Base-by-base conservation (phyloP, 2,113 vertebrate species). In the Tetrax tetrax region DNA sequence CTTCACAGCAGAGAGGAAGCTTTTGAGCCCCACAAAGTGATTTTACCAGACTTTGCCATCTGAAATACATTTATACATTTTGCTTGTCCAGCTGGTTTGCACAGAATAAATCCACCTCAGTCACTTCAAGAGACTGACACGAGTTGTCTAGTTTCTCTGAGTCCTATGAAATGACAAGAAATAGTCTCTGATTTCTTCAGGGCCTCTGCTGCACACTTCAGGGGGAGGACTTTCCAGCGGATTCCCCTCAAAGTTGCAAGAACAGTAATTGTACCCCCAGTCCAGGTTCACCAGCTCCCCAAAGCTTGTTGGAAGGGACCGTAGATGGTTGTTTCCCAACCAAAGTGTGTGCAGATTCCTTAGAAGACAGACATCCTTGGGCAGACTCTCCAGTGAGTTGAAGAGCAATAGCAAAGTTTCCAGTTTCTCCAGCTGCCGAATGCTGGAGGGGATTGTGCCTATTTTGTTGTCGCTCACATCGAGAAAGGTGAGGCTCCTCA, bases 391-490 rank as follows among this genome's bases (percentile, higher is more conserved):
- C 33, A 98, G 70, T 0, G 75, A 77, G 66, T 96, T 98, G 59
- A 96, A 98, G 45, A 94, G 60, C 65, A 98, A 25, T 0, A 98
- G 83, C 43, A 98, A 19, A 0, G 75, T 96, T 75, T 97, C 92
- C 77, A 98, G 83, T 53, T 94, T 95, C 71, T 92, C 57, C 38
- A 98, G 87, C 13, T 95, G 78, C 35, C 7, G 9, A 69, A 98
- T 95, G 68, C 37, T 48, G 8, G 90, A 63, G 29, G 96, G 95
- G 25, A 97, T 91, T 9, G 28, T 78, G 16, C 25, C 20, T 60
- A 97, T 96, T 79, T 80, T 93, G 79, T 97, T 98, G 83, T 98
- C 96, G 2, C 95, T 97, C 76, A 95, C 20, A 54, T 97, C 97
- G 56, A 97, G 79, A 75, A 98, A 97, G 13, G 64, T 92, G 60